Percentiles rank a stretch among this genome's conserved stretches.
phyloP scores from a whole-genome alignment of 2,797 vertebrate species.

The Threskiornis aethiopicus region DNA sequence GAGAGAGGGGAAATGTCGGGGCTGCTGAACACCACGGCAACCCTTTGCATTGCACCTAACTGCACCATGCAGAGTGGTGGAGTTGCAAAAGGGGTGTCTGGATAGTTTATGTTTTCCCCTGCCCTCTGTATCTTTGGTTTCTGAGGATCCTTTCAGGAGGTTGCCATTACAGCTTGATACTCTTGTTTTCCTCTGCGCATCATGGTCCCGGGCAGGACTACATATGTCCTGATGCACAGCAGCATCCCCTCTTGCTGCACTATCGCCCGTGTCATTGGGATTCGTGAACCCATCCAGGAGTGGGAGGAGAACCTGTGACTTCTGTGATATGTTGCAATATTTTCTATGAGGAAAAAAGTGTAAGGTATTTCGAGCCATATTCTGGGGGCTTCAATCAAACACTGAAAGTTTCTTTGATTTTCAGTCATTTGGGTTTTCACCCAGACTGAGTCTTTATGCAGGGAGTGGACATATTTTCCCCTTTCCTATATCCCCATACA shows the following conservation, averaged over 20 bases:
- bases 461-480: not conserved
- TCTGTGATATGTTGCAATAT: not conserved
- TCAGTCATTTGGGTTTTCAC: not conserved
- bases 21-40: not conserved
- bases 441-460: not conserved
- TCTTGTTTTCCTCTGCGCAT: not conserved
- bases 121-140: not conserved
- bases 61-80: rapidly evolving
- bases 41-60: not conserved
- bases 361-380: not conserved
- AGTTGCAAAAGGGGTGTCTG: not conserved
- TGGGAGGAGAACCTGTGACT: not conserved
- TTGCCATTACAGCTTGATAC: not conserved
- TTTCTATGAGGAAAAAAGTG: not conserved
- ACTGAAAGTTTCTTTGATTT: not conserved
- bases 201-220: rapidly evolving
- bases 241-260: not conserved
- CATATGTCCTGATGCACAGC: not conserved
- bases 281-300: not conserved
- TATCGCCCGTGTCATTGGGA: rapidly evolving
- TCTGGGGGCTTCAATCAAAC: not conserved
- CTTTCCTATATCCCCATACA: not conserved
- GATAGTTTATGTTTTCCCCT: not conserved
- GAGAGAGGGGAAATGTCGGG: not conserved
- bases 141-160: not conserved